A percentile compares a stretch with the other conserved stretches of the same genome.
phyloP scores from a whole-genome alignment of 2,113 vertebrate genomes.

The Notarius lentiginosus region DNA sequence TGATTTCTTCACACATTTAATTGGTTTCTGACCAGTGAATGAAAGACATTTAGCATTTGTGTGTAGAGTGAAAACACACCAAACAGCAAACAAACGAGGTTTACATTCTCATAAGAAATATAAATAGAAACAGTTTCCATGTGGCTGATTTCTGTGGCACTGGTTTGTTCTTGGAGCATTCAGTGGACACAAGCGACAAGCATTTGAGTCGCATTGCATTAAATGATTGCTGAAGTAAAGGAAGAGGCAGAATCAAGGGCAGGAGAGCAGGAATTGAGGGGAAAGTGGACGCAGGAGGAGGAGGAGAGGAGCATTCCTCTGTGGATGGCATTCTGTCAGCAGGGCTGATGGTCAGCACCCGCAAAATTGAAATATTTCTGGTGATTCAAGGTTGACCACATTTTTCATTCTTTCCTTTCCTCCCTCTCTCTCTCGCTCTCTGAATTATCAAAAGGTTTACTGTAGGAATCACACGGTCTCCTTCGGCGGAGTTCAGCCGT shows the following conservation, averaged over 20 bases:
- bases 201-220: constrained; percentile 68
- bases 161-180: constrained; percentile 71
- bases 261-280: constrained; percentile 60
- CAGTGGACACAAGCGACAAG: constrained; percentile 68
- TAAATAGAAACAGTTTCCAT: constrained; percentile 75
- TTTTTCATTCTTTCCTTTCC: constrained; percentile 59
- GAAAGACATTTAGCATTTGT: background rate
- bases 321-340: constrained; percentile 60
- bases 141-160: constrained; percentile 66
- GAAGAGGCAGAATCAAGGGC: constrained; percentile 67
- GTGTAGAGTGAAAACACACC: background rate
- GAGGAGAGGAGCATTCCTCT: constrained; percentile 57
- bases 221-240: constrained; percentile 66
- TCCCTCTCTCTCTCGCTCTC: constrained; percentile 43
- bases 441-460: constrained; percentile 70
- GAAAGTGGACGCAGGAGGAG: background rate
- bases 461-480: constrained; percentile 63
- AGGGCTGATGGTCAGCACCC: constrained; percentile 57
- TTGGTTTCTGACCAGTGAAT: background rate
- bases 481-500: constrained; percentile 64
- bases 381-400: constrained; percentile 68
- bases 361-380: constrained; percentile 70
- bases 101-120: constrained; percentile 62
- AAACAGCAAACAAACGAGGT: background rate
- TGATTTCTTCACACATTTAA: background rate